Evolutionary conservation across 2,888 invertebrate species (phyloP).

Genomic region (Aporophyla lueneburgensis): DNA sequence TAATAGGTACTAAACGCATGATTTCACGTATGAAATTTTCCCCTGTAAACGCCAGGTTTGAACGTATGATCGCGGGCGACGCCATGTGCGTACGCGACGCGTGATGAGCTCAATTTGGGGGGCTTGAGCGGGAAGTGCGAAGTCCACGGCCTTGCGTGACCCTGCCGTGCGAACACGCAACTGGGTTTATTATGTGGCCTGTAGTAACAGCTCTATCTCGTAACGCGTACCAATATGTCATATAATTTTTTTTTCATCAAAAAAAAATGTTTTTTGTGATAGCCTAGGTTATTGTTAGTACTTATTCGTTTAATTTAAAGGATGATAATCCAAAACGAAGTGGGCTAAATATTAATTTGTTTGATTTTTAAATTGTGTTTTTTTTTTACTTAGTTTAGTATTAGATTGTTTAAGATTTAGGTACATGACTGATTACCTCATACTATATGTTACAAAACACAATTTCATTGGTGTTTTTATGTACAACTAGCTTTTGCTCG

Average conservation of each 20-base stretch:
- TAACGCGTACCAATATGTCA: not conserved
- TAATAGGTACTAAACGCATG: not conserved
- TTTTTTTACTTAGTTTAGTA: too few species aligned
- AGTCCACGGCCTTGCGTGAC: slow-evolving; percentile 74
- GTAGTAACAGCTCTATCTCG: slow-evolving; percentile 34
- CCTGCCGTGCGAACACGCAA: slow-evolving; percentile 55
- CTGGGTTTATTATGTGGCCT: slow-evolving; percentile 18
- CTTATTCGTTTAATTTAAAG: not conserved
- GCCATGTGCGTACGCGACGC: slow-evolving; percentile 47
- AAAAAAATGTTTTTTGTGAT: not conserved
- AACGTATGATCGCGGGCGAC: slow-evolving; percentile 4
- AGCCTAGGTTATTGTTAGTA: not conserved
- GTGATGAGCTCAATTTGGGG: slow-evolving; percentile 57
- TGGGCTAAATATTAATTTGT: too few species aligned
- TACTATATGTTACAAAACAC: not conserved
- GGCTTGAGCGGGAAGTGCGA: slow-evolving; percentile 71
- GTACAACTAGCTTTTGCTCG: too few species aligned
- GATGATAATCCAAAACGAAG: too few species aligned
- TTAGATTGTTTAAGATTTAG: too few species aligned
- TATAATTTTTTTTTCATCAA: not conserved
- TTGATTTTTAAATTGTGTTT: too few species aligned
- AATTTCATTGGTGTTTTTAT: slow-evolving; percentile 6
- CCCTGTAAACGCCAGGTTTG: slow-evolving; percentile 11
- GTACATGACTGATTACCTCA: not conserved
- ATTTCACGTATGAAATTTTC: slow-evolving; percentile 2